Evolutionary conservation across 2,888 invertebrate species (phyloP), one percentile per base, ranked within the genome.

Genomic region (Argynnis bischoffii): DNA sequence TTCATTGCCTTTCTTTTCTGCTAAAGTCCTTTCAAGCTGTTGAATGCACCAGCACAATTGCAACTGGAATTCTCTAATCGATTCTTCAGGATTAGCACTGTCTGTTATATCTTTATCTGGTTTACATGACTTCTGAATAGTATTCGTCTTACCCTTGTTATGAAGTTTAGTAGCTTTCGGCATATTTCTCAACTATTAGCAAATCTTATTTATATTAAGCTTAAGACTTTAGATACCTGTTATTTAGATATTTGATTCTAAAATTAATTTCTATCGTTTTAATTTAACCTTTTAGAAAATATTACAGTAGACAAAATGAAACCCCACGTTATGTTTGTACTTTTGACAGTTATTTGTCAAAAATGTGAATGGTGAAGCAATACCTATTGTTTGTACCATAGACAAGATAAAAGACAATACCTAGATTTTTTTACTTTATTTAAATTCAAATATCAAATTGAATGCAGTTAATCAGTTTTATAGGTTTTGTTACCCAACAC

Each of bases 21-120:
- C 88, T 71, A 96, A 81, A 26, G 93, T 90, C 21, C 84, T 85
- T 80, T 96, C 95, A 67, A 96, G 83, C 75, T 96, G 95, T 76
- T 96, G 95, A 75, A 96, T 95, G 79, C 96, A 97, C 96, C 96
- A 97, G 78, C 94, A 95, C 6, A 97, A 85, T 84, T 97, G 96
- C n/a, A 95, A 76, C 82, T 96, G 95, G 79, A 96, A 96, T 80
- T 95, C 95, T 81, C 94, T 90, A 71, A 94, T 90, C 0, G 92
- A 86, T 87, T 96, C 94, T 65, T 90, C 90, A 1, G 86, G 83
- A 66, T 88, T 85, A 31, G 72, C 74, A 57, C 78, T 78, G 18
- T 86, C 83, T 8, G 81, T 70, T 21, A 72, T 77, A 54, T 84
- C 84, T 73, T 82, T 85, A 59, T 87, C 86, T 14, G 80, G 77